A percentile compares a stretch with the other conserved stretches of the same genome.
Conservation (phyloP, 1,140 invertebrate genomes). For the Mesaphorura yosii region DNA sequence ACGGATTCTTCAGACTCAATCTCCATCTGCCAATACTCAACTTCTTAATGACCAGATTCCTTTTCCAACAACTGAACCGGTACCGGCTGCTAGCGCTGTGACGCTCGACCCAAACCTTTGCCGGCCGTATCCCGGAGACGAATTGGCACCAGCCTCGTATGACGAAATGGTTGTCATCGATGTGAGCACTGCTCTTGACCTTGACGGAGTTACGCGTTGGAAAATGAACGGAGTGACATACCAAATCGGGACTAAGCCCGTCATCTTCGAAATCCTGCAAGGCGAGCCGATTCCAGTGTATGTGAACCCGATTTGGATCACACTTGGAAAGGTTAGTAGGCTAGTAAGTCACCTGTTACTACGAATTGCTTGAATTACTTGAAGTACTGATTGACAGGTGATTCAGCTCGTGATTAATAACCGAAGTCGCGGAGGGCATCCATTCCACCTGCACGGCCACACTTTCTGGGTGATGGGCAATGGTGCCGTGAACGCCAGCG, state of each 20-base stretch:
- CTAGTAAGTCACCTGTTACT: no score
- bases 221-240: not conserved
- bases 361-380: not conserved
- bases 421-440: not conserved
- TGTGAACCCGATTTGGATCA: not conserved
- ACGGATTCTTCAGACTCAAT: no score
- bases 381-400: not conserved
- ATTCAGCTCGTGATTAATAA: constrained; percentile 4
- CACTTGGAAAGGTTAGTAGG: not conserved
- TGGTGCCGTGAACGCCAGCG: not conserved
- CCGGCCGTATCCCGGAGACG: not conserved
- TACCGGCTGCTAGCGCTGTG: no score
- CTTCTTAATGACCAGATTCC: no score
- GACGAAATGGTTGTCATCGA: not conserved
- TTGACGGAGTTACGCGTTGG: not conserved
- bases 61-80: no score
- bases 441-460: constrained; percentile 8
- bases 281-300: not conserved
- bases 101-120: not conserved
- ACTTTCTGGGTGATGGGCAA: constrained; percentile 8
- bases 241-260: not conserved
- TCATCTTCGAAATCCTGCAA: not conserved
- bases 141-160: not conserved
- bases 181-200: not conserved
- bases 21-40: no score